Conservation (phyloP, 2,797 vertebrate genomes). For the Sciurus carolinensis region DNA sequence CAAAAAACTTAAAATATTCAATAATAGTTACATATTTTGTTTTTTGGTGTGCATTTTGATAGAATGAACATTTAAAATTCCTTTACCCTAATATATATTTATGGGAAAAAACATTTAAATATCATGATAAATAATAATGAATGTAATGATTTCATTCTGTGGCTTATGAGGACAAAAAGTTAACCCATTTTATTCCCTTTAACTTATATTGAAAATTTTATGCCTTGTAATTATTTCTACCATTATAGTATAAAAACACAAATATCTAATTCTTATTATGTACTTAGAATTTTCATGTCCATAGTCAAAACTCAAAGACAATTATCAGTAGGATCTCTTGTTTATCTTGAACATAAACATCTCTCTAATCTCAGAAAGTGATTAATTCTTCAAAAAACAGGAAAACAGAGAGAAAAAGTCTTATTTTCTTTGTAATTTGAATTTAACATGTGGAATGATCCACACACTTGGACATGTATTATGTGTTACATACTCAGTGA, state of each 20-base stretch:
- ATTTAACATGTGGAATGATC: slow-evolving; percentile 28
- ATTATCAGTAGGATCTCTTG: slow-evolving; percentile 16
- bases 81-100: slow-evolving; percentile 40
- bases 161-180: slow-evolving; percentile 16
- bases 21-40: background rate
- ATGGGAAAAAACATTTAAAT: slow-evolving; percentile 41
- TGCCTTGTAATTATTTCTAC: slow-evolving; percentile 13
- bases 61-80: slow-evolving; percentile 40
- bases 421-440: slow-evolving; percentile 65
- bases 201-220: slow-evolving; percentile 11
- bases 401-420: slow-evolving; percentile 17
- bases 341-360: slow-evolving; percentile 37
- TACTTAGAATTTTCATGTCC: background rate
- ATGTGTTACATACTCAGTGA: background rate
- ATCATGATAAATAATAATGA: background rate
- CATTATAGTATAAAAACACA: slow-evolving; percentile 41
- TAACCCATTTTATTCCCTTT: slow-evolving; percentile 8
- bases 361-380: slow-evolving; percentile 32
- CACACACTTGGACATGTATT: slow-evolving; percentile 25
- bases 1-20: slow-evolving; percentile 17
- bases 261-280: background rate
- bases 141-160: slow-evolving; percentile 7
- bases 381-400: slow-evolving; percentile 56
- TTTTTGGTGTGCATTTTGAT: slow-evolving; percentile 15
- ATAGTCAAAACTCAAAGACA: slow-evolving; percentile 46